Evolutionary conservation across 2,113 vertebrate genomes (phyloP), one percentile per base, ranked within the genome.

Genomic region (Hepsetus odoe): DNA sequence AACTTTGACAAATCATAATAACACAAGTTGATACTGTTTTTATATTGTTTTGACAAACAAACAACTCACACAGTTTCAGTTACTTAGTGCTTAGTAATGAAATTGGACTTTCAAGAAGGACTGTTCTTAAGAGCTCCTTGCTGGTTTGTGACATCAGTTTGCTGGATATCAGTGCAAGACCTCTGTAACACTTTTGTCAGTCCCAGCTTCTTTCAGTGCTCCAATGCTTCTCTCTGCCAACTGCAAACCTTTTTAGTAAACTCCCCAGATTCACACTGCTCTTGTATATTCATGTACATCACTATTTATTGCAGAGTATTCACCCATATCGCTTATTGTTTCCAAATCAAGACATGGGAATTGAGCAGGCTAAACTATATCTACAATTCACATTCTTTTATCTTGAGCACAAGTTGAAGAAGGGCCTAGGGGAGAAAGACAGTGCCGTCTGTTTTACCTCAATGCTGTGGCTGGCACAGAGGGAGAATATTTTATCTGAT

Each of bases 401-500:
- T 92, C 90, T 92, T 7, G 51, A 80, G 85, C 74, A 76, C 82
- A 85, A 56, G 72, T 83, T 83, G 86, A 83, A 87, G 73, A 88
- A 83, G 71, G 80, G 82, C 92, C 88, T 82, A 72, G 87, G 90
- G 90, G 89, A 86, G 73, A 67, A 83, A 86, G 82, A 90, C 84
- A 89, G 83, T 81, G 85, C 87, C 78, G 82, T 87, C 91, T 89
- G 85, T 86, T 88, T 87, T 80, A 87, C 90, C 87, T 88, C 88
- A 86, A 88, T 86, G 83, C 62, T 7, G 75, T 76, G 85, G 22
- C 67, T 88, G 87, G 89, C 88, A 85, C 38, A 46, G 85, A 85
- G 85, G 81, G 84, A 77, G 88, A 89, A 88, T 91, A 89, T 89
- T 91, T 90, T 85, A 90, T 91, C 88, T 84, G 88, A 85, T 87